Evolutionary conservation across 2,113 vertebrate genomes (phyloP).

Genomic region (Daboia siamensis): DNA sequence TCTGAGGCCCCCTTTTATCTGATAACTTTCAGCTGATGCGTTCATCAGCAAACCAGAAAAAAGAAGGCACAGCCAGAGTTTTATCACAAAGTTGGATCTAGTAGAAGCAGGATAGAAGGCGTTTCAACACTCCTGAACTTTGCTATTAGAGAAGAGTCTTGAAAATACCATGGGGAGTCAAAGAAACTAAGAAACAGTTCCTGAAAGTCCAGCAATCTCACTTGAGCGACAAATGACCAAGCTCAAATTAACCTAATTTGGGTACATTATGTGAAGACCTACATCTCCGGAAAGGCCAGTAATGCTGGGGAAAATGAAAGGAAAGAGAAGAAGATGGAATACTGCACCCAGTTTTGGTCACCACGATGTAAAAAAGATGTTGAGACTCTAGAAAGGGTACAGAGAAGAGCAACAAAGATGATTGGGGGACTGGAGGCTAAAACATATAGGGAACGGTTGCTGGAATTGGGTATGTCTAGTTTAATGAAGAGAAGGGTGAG

Average conservation of each 20-base stretch:
- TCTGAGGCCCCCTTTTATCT: not conserved
- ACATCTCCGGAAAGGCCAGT: not conserved
- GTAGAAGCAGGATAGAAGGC: not conserved
- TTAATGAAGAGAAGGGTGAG: no score
- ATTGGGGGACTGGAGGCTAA: no score
- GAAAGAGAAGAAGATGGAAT: not conserved
- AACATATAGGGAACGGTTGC: no score
- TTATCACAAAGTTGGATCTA: not conserved
- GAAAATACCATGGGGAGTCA: not conserved
- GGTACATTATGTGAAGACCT: not conserved
- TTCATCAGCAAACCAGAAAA: not conserved
- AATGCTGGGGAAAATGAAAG: not conserved
- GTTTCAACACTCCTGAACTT: not conserved
- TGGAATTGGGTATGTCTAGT: no score
- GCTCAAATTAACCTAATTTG: not conserved
- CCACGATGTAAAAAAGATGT: no score
- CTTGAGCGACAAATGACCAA: not conserved
- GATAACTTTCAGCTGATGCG: not conserved
- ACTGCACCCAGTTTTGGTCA: no score
- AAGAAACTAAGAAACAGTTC: not conserved
- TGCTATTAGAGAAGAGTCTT: not conserved
- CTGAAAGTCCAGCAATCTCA: not conserved
- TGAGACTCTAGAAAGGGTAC: no score
- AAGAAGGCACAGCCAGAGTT: not conserved
- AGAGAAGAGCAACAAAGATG: no score